Conservation (phyloP, 1,140 invertebrate species). For the Papilio polyxenes region DNA sequence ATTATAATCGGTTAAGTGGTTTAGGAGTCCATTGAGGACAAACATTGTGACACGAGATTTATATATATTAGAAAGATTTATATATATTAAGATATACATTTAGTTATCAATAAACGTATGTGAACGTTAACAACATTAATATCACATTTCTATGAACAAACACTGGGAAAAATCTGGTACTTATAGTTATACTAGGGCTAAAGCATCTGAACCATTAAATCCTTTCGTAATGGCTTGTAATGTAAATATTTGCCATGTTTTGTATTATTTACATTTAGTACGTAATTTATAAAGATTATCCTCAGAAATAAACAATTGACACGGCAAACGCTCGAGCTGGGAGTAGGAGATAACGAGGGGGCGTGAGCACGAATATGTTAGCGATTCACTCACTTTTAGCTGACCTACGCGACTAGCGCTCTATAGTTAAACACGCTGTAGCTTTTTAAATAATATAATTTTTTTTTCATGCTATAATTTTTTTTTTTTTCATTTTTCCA, state of each 20-base stretch:
- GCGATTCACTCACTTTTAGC: conserved; percentile 61
- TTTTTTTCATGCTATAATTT: background rate
- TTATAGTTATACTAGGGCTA: background rate
- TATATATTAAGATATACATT: too few species aligned
- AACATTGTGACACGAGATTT: too few species aligned
- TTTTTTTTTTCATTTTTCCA: too few species aligned
- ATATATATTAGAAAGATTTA: too few species aligned
- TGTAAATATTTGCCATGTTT: conserved; percentile 28
- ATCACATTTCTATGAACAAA: background rate
- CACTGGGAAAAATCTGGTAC: background rate
- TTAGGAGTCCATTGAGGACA: too few species aligned
- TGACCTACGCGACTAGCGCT: conserved; percentile 46
- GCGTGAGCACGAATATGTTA: conserved; percentile 73
- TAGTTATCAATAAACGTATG: too few species aligned
- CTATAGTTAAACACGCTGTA: background rate
- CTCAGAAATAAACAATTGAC: conserved; percentile 70
- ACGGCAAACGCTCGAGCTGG: conserved; percentile 52
- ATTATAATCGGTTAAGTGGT: too few species aligned
- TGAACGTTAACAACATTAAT: background rate
- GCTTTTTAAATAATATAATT: background rate
- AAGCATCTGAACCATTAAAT: conserved; percentile 14
- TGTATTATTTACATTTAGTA: conserved; percentile 53
- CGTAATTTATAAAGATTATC: conserved; percentile 70
- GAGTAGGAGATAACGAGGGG: conserved; percentile 56
- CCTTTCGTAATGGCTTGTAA: background rate